These are phyloP conservation scores for Falco cherrug DNA, from an alignment of 2,797 vertebrate genomes.

Conservation along the genomic window DNA sequence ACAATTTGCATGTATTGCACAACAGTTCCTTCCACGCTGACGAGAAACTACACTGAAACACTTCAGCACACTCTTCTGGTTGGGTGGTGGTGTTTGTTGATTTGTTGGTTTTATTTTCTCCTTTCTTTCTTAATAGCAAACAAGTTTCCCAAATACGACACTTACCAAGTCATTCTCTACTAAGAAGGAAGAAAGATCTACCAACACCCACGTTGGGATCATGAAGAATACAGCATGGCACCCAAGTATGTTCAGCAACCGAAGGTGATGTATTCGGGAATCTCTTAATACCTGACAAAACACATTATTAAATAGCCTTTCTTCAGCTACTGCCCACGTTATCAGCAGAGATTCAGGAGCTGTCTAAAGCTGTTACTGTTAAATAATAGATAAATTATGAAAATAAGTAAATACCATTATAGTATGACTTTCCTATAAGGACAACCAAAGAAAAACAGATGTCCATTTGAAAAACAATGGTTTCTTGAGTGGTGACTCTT, in stretches of 20 bases:
- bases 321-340: neutral
- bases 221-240: constrained; percentile 96
- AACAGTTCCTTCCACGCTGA: neutral
- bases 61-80: too few species aligned
- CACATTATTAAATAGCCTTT: neutral
- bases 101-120: neutral
- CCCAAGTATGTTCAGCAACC: constrained; percentile 92
- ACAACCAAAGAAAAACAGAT: neutral
- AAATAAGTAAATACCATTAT: neutral
- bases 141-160: neutral
- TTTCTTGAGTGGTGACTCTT: neutral
- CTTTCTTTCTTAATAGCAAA: neutral
- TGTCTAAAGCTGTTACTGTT: too few species aligned
- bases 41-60: neutral
- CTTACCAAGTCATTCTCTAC: constrained; percentile 93
- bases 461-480: neutral
- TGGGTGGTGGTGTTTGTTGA: neutral
- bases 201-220: constrained; percentile 96
- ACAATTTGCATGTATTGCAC: neutral
- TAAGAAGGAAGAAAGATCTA: constrained; percentile 93
- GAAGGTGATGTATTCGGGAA: constrained; percentile 91
- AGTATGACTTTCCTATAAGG: neutral
- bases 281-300: constrained; percentile 88
- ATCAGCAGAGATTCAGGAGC: neutral
- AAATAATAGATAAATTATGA: neutral